Conservation (phyloP, 2,113 vertebrate genomes). For the Lanius ludovicianus region DNA sequence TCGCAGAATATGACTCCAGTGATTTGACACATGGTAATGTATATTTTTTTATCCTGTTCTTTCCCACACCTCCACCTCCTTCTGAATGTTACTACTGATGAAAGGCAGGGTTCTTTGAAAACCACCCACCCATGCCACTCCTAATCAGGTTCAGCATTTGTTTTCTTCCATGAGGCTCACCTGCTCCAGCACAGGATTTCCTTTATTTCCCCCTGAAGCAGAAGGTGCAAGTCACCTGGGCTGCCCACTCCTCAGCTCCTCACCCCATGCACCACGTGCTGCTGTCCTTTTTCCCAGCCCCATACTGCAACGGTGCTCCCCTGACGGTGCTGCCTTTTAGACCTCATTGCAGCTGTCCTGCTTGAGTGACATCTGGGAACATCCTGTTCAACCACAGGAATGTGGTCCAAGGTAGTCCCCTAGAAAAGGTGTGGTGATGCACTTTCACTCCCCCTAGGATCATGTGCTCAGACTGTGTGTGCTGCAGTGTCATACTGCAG, state of each 20-base stretch:
- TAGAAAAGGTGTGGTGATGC: not conserved
- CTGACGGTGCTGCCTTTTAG: not conserved
- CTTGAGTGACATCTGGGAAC: not conserved
- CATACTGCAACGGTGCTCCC: not conserved
- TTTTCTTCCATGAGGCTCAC: not conserved
- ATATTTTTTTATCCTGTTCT: not conserved
- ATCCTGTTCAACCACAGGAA: not conserved
- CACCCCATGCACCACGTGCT: not conserved
- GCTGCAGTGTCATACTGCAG: not conserved
- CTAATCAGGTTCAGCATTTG: not conserved
- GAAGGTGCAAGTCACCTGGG: not conserved
- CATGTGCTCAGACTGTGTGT: not conserved
- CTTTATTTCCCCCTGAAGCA: not conserved
- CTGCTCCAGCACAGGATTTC: not conserved
- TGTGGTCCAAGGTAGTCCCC: not conserved
- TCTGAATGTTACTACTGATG: not conserved
- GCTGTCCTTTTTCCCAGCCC: not conserved
- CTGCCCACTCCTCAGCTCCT: not conserved
- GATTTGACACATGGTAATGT: constrained; percentile 84
- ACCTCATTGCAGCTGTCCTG: not conserved
- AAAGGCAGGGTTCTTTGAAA: not conserved
- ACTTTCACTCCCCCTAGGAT: not conserved
- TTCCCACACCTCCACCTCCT: not conserved
- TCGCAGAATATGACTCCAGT: constrained; percentile 78
- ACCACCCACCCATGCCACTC: not conserved